A percentile compares a stretch with the other conserved stretches of the same genome.
These are phyloP conservation scores for Leiothrix lutea DNA, from an alignment of 2,113 vertebrate genomes.

Conservation along the genomic window DNA sequence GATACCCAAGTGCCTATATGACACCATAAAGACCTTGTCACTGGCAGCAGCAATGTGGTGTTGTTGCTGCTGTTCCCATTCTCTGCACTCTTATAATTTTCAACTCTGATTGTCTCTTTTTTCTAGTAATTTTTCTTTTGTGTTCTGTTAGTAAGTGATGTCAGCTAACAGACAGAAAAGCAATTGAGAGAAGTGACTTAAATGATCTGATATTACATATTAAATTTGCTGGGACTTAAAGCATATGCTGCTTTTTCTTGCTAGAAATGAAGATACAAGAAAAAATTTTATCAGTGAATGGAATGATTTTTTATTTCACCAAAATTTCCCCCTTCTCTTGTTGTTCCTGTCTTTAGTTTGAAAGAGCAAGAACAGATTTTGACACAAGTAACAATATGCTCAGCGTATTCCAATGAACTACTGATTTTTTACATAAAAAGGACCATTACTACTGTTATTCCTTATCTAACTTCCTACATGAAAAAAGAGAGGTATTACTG, in stretches of 20 bases:
- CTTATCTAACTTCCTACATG: background rate
- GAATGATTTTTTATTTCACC: background rate
- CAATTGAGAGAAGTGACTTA: background rate
- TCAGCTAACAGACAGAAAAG: background rate
- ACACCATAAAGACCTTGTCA: background rate
- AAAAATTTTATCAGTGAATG: background rate
- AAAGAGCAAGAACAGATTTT: background rate
- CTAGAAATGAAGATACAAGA: background rate
- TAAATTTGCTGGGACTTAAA: background rate
- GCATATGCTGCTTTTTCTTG: background rate
- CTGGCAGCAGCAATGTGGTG: background rate
- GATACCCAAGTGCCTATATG: background rate
- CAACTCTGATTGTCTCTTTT: background rate
- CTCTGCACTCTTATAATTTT: background rate
- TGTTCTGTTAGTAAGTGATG: background rate
- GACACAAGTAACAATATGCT: background rate
- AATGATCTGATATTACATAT: background rate
- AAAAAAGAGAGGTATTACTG: background rate
- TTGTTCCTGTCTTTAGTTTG: background rate
- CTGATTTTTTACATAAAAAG: background rate
- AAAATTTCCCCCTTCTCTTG: background rate
- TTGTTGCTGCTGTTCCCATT: background rate
- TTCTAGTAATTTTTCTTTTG: background rate
- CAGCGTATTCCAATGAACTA: background rate
- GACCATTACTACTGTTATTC: background rate